Evolutionary conservation across 2,797 vertebrate genomes (phyloP).

Genomic region (Catamblyrhynchus diadema): DNA sequence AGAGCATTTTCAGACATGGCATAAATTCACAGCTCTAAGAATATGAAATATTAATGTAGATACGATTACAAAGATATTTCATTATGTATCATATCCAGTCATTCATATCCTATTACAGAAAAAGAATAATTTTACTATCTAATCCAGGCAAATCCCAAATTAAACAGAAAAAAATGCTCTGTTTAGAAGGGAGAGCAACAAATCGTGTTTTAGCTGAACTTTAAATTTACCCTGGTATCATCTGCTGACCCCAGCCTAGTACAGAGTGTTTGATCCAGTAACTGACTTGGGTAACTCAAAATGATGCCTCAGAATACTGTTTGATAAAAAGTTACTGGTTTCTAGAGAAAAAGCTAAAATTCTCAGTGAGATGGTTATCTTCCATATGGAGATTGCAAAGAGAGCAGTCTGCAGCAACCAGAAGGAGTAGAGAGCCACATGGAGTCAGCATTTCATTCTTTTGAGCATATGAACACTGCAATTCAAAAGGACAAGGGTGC

Average conservation of each 20-base stretch:
- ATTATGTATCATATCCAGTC: slow-evolving; percentile 9
- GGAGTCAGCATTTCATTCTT: not conserved
- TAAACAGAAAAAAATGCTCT: not conserved
- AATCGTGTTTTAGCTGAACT: not conserved
- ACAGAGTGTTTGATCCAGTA: not conserved
- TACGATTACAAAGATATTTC: not conserved
- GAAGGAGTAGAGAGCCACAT: not conserved
- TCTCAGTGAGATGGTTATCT: not conserved
- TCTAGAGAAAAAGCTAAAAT: not conserved
- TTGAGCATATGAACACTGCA: not conserved
- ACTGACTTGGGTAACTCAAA: not conserved
- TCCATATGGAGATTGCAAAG: not conserved
- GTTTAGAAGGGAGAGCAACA: not conserved
- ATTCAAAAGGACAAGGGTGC: not conserved
- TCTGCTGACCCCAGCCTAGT: not conserved
- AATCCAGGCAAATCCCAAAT: not conserved
- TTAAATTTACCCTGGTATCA: not conserved
- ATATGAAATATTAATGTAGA: slow-evolving; percentile 41
- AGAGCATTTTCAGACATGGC: not conserved
- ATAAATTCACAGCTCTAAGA: not conserved
- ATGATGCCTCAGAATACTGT: not conserved
- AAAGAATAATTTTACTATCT: not conserved
- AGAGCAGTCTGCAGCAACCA: not conserved
- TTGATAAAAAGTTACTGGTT: not conserved
- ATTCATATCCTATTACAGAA: not conserved